phyloP scores from a whole-genome alignment of 2,888 invertebrate species.

The Polydesmus complanatus region DNA sequence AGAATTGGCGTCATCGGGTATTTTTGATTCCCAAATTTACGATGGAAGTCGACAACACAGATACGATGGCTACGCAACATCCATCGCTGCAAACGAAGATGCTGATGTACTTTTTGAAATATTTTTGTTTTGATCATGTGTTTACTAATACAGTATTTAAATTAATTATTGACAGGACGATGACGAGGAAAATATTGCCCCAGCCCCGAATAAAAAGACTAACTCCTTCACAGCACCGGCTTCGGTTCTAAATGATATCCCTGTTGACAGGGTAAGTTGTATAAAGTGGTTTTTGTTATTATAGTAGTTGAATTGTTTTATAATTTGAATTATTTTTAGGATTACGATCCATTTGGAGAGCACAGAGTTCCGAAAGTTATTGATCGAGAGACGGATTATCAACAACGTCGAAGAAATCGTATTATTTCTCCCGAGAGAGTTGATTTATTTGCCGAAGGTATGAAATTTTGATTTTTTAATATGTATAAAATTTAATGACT shows the following conservation, averaged over 20 bases:
- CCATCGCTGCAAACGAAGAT: constrained; percentile 93
- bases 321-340: constrained; percentile 39
- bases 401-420: constrained; percentile 68
- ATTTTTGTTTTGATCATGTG: neutral
- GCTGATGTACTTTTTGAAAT: constrained; percentile 45
- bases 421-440: constrained; percentile 89
- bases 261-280: constrained; percentile 42
- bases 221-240: constrained; percentile 72
- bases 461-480: constrained; percentile 26
- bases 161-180: constrained; percentile 41
- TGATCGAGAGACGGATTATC: constrained; percentile 93
- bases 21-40: constrained; percentile 88
- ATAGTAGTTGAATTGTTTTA: neutral
- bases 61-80: constrained; percentile 88
- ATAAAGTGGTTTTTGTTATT: constrained; percentile 14
- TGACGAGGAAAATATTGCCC: constrained; percentile 58
- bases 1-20: constrained; percentile 64
- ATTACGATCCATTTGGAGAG: constrained; percentile 89
- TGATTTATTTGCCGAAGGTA: constrained; percentile 97
- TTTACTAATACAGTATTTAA: constrained; percentile 3
- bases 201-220: constrained; percentile 44
- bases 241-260: constrained; percentile 76
- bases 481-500: neutral
- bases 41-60: constrained; percentile 59
- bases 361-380: constrained; percentile 80